Base-by-base conservation (phyloP, 2,888 invertebrate species). In the Stenchaetothrips biformis region DNA sequence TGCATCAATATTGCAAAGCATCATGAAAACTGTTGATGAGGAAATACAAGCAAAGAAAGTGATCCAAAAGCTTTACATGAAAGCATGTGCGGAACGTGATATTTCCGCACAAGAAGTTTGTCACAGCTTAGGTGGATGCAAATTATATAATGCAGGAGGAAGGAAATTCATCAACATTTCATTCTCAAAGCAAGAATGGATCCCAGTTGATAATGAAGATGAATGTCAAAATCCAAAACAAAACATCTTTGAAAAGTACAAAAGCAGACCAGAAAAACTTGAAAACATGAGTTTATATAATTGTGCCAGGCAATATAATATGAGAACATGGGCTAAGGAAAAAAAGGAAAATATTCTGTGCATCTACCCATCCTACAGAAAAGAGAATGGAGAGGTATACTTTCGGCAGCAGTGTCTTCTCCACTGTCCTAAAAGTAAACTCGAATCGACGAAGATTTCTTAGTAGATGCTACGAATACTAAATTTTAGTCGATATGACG, bases 91-190 rank as follows among this genome's bases (percentile, higher is more conserved):
- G 18, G 82, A 82, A 53, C 13, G 82, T 13, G 82, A 82, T 74
- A 79, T 49, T 25, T 82, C 82, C 6, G 81, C 82, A 2, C 82
- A 82, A 78, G 82, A 82, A 74, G 79, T 77, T 8, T 53, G 49
- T 48, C 80, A 82, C 27, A 13, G 82, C 7, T 27, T 82, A 21
- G 77, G 74, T n/a, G 80, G 80, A 18, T 62, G 67, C 67, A 49
- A 74, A 49, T 7, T 82, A 18, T 79, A 67, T 48, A 27, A 53
- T n/a, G 49, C 47, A n/a, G n/a, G n/a, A 27, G 11, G n/a, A 8
- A 21, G 18, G 18, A n/a, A 2, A 37, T 80, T 79, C 37, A 79
- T 62, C 47, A 79, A 79, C 9, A 37, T 79, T 2, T 67, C 59
- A 21, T 25, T 79, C 25, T 48, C 59, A 13, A 1, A 7, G 62